Conservation (phyloP, 2,888 invertebrate genomes). For the Celastrina argiolus region DNA sequence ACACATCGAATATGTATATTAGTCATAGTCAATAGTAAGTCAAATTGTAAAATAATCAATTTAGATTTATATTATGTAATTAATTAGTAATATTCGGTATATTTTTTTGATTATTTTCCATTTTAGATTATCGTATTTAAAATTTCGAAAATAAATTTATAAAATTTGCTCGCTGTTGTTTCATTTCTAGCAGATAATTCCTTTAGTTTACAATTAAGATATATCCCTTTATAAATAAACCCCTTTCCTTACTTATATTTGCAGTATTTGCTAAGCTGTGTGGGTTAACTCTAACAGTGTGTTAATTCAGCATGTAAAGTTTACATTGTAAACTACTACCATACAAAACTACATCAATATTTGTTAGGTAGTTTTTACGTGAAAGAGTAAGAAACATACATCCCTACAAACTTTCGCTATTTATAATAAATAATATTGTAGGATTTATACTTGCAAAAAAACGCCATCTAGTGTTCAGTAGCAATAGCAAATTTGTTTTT, state of each 20-base stretch:
- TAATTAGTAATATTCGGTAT: constrained; percentile 34
- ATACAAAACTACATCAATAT: too few species aligned
- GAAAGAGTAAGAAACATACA: too few species aligned
- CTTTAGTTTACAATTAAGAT: background rate
- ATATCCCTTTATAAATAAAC: background rate
- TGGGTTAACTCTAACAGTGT: too few species aligned
- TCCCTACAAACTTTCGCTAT: too few species aligned
- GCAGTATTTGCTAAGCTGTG: too few species aligned
- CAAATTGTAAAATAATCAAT: constrained; percentile 42
- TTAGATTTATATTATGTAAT: constrained; percentile 36
- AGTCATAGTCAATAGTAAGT: constrained; percentile 32
- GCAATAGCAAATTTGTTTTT: too few species aligned
- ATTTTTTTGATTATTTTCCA: constrained; percentile 53
- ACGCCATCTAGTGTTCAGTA: background rate
- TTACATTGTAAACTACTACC: too few species aligned
- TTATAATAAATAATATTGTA: too few species aligned
- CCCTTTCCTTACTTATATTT: too few species aligned
- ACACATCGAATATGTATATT: constrained; percentile 33
- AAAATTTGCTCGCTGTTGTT: constrained; percentile 38
- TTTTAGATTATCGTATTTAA: constrained; percentile 63
- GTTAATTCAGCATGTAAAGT: too few species aligned
- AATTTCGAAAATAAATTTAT: constrained; percentile 60
- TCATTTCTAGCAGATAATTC: constrained; percentile 16
- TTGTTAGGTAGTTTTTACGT: too few species aligned
- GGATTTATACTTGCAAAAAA: too few species aligned